phyloP scores from a whole-genome alignment of 2,888 invertebrate species.

The Uloborus plumipes region DNA sequence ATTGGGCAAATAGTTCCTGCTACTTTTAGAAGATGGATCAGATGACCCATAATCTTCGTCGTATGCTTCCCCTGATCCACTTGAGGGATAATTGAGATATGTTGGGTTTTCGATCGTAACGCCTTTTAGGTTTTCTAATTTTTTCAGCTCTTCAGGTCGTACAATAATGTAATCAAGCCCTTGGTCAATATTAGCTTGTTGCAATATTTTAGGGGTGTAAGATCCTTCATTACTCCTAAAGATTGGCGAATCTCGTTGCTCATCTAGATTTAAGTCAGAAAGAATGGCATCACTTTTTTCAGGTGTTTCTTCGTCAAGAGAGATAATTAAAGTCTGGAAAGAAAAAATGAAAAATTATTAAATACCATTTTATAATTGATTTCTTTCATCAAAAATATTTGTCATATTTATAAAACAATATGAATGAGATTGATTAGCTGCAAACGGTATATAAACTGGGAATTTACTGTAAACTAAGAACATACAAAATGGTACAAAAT shows the following conservation, averaged over 20 bases:
- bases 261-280: conserved; percentile 37
- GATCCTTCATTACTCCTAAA: not conserved
- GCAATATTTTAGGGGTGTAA: not conserved
- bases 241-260: conserved; percentile 1
- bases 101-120: conserved; percentile 28
- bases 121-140: conserved; percentile 10
- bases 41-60: not conserved
- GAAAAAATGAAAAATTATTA: not conserved
- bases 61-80: conserved; percentile 9
- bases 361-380: too few relatives aligned
- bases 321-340: conserved; percentile 46
- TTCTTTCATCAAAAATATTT: too few relatives aligned
- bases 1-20: too few relatives aligned
- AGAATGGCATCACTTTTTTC: conserved; percentile 43
- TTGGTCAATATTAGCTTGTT: conserved; percentile 16
- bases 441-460: too few relatives aligned
- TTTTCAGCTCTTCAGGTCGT: conserved; percentile 31
- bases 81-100: conserved; percentile 18
- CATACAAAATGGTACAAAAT: too few relatives aligned
- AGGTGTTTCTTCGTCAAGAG: conserved; percentile 40
- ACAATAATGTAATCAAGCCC: conserved; percentile 35
- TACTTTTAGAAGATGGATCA: not conserved
- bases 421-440: too few relatives aligned
- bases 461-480: too few relatives aligned
- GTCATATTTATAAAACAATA: too few relatives aligned